These are phyloP conservation scores for Syritta pipiens DNA, from an alignment of 2,888 invertebrate genomes.

Conservation along the genomic window DNA sequence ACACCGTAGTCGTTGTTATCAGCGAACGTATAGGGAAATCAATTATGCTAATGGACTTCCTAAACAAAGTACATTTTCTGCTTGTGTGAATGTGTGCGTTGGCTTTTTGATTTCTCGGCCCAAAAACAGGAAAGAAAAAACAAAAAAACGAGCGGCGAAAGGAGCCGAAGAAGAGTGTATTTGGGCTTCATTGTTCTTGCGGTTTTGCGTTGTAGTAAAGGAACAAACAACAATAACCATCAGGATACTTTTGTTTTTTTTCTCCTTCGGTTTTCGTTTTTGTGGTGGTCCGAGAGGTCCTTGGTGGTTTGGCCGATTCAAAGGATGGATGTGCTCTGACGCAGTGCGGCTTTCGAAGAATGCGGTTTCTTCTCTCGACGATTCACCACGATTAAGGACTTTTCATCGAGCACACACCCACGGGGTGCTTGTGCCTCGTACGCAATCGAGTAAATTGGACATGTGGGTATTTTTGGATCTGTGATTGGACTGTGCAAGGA, in stretches of 20 bases:
- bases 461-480: conserved; percentile 3
- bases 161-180: background rate
- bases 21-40: conserved; percentile 58
- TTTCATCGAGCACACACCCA: background rate
- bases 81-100: conserved; percentile 43
- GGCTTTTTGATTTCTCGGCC: conserved; percentile 26
- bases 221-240: conserved; percentile 41
- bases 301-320: background rate
- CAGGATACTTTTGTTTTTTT: background rate
- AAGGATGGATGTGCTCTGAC: conserved; percentile 22
- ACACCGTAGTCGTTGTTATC: conserved; percentile 33
- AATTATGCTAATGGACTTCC: conserved; percentile 66
- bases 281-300: background rate
- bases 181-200: conserved; percentile 36
- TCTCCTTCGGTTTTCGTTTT: background rate
- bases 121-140: background rate
- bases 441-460: conserved; percentile 18
- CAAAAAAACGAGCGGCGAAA: background rate
- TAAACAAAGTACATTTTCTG: conserved; percentile 53
- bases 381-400: conserved; percentile 8
- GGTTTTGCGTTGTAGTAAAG: conserved; percentile 19
- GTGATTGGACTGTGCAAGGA: background rate
- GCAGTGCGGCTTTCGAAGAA: conserved; percentile 25
- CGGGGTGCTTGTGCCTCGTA: background rate
- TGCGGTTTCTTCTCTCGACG: background rate